Conservation (phyloP, 64 coral and sea anemone species). For the Pachyseris speciosa region DNA sequence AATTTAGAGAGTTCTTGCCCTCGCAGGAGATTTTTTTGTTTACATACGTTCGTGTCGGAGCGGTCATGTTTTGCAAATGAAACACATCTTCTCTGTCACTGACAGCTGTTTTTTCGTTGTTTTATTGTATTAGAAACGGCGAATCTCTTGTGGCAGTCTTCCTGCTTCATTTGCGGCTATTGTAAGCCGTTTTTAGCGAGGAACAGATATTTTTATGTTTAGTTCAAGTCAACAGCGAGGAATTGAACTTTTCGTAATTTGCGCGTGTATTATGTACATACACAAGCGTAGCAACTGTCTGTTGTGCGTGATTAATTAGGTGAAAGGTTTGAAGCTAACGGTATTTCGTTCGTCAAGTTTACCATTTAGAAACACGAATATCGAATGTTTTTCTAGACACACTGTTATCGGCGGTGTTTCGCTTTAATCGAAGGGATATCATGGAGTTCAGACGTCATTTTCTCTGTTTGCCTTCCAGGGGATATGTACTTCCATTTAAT, state of each 20-base stretch:
- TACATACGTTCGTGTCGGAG: constrained; percentile 3
- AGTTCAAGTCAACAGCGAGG: neutral
- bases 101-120: constrained; percentile 11
- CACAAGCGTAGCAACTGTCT: neutral
- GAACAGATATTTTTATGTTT: neutral
- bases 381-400: neutral
- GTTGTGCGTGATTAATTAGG: neutral
- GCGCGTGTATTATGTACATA: neutral
- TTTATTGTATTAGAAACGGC: neutral
- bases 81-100: neutral
- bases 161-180: neutral
- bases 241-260: neutral
- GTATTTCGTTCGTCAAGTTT: neutral
- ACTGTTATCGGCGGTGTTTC: neutral
- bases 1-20: neutral
- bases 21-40: constrained; percentile 12
- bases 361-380: neutral
- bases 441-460: neutral
- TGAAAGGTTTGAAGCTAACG: neutral
- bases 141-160: neutral
- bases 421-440: neutral
- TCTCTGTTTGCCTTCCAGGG: neutral
- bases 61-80: neutral
- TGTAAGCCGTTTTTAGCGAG: neutral
- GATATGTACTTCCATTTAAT: neutral